A percentile compares a stretch with the other conserved stretches of the same genome.
These are phyloP conservation scores for Encarsia formosa DNA, from an alignment of 2,888 invertebrate species.

Conservation along the genomic window DNA sequence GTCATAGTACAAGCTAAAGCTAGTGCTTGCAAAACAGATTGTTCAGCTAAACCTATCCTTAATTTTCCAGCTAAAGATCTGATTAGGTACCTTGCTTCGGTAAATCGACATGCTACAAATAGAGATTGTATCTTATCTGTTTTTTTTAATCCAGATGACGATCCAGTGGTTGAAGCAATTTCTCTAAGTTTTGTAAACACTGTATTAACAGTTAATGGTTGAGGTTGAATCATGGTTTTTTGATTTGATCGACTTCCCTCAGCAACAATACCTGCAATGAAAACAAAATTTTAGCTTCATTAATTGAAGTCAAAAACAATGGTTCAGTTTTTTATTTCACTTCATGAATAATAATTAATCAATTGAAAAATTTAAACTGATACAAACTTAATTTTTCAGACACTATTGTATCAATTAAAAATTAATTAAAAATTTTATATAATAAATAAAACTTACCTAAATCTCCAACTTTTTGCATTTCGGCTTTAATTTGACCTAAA, in stretches of 20 bases:
- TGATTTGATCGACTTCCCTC: slow-evolving; percentile 81
- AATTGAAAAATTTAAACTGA: too few species aligned
- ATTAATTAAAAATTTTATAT: not conserved
- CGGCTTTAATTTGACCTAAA: slow-evolving; percentile 75
- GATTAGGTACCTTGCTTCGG: slow-evolving; percentile 86
- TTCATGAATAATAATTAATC: too few species aligned
- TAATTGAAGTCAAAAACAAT: too few species aligned
- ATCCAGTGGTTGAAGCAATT: slow-evolving; percentile 81
- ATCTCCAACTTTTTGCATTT: slow-evolving; percentile 74
- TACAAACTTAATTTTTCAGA: too few species aligned
- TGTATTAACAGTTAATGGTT: slow-evolving; percentile 66
- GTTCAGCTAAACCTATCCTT: slow-evolving; percentile 94
- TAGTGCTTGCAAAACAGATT: slow-evolving; percentile 81
- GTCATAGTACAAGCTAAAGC: slow-evolving; percentile 80
- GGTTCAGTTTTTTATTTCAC: too few species aligned
- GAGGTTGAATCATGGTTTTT: slow-evolving; percentile 81
- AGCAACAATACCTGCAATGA: slow-evolving; percentile 60
- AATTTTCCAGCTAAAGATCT: slow-evolving; percentile 90
- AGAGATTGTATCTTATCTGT: slow-evolving; percentile 86
- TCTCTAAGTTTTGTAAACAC: slow-evolving; percentile 84
- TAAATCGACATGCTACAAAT: slow-evolving; percentile 84
- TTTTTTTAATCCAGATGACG: slow-evolving; percentile 75
- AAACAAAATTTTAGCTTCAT: not conserved
- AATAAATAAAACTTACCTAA: slow-evolving; percentile 58
- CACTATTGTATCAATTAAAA: not conserved